These are phyloP conservation scores for Drosophila truncata DNA, from an alignment of 1,140 invertebrate species.

Conservation along the genomic window DNA sequence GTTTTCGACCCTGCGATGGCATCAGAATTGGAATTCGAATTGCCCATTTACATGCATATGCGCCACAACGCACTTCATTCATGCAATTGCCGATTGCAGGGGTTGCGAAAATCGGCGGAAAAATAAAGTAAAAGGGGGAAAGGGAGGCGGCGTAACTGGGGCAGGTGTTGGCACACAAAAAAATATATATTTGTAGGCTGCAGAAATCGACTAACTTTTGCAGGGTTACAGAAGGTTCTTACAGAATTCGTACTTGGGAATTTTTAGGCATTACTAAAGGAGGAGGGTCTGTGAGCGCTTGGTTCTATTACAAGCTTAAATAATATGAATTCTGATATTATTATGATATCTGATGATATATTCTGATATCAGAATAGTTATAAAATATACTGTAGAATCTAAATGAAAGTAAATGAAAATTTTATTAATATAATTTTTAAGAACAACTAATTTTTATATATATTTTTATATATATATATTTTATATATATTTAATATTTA, in stretches of 20 bases:
- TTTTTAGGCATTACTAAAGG: background rate
- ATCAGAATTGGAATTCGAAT: conserved; percentile 75
- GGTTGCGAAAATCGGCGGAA: conserved; percentile 11
- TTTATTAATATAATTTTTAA: background rate
- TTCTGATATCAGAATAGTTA: too few relatives aligned
- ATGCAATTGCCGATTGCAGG: conserved; percentile 59
- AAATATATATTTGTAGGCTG: background rate
- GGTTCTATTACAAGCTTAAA: too few relatives aligned
- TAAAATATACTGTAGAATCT: background rate
- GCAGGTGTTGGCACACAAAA: conserved; percentile 6
- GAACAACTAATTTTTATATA: too few relatives aligned
- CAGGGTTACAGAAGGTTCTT: background rate
- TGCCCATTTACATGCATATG: conserved; percentile 80
- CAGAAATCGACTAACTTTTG: background rate
- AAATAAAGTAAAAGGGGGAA: background rate
- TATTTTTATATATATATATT: too few relatives aligned
- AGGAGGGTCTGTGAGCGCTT: too few relatives aligned
- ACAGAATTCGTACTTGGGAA: background rate
- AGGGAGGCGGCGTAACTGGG: background rate
- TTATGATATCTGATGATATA: too few relatives aligned
- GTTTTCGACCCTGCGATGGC: conserved; percentile 38
- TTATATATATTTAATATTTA: too few relatives aligned
- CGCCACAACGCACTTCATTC: conserved; percentile 74
- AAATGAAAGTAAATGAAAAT: background rate
- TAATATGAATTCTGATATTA: too few relatives aligned